Conservation (phyloP, 1,140 invertebrate genomes). For the Heliconius nattereri region DNA sequence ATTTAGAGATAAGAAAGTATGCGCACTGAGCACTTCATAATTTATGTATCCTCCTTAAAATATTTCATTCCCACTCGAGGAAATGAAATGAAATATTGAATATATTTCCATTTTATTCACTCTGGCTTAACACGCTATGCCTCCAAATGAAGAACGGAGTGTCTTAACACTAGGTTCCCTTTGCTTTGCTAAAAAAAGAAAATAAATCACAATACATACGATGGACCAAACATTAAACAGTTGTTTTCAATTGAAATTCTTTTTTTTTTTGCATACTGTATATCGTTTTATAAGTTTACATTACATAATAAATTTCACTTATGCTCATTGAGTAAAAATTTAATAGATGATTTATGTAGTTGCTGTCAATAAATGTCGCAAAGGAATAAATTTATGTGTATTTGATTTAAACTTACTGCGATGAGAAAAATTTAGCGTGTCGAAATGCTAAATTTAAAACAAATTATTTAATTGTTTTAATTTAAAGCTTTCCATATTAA, state of each 20-base stretch:
- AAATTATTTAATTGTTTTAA: too few relatives aligned
- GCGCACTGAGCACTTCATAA: neutral
- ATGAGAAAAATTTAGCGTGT: neutral
- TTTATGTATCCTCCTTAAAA: neutral
- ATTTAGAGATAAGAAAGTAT: slow-evolving; percentile 7
- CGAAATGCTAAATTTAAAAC: too few relatives aligned
- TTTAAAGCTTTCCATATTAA: too few relatives aligned
- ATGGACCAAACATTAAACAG: neutral
- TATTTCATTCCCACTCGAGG: too few relatives aligned
- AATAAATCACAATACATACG: too few relatives aligned
- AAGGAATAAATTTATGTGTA: neutral
- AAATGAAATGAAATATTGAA: too few relatives aligned
- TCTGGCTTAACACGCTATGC: too few relatives aligned
- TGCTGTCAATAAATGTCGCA: neutral
- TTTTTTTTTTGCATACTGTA: neutral
- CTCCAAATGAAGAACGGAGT: too few relatives aligned
- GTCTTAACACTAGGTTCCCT: too few relatives aligned
- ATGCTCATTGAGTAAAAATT: slow-evolving; percentile 2
- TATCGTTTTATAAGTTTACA: neutral
- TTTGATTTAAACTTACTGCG: neutral
- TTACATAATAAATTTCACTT: slow-evolving; percentile 5
- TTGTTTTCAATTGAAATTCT: neutral
- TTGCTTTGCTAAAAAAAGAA: too few relatives aligned
- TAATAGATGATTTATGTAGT: neutral
- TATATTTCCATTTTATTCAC: too few relatives aligned